Base-by-base conservation (phyloP, 2,888 invertebrate genomes). In the Clanis bilineata region DNA sequence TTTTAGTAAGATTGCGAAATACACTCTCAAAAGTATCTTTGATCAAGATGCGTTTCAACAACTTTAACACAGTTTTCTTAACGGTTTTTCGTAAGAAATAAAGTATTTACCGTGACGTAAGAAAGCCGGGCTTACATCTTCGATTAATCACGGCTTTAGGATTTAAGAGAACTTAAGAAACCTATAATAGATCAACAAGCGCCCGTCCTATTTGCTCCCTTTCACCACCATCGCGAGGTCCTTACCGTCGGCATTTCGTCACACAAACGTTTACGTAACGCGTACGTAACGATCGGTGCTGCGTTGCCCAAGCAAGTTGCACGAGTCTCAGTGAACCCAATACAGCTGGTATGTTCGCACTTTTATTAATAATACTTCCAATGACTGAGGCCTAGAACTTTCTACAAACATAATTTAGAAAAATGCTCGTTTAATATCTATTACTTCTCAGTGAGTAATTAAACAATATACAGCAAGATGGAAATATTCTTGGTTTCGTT, bases 231-330 rank as follows among this genome's bases (percentile, higher is more conserved):
- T 44, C 45, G 41, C 44, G 38, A 45, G 32, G 57, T 58, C 47
- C 58, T 58, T 58, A 21, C 39, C 38, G 21, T 56, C 45, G 45
- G 39, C 12, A 39, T 60, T 57, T 51, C 51, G 15, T 38, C 60
- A 60, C 41, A 41, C 45, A 47, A 18, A 15, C 45, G 2, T 18
- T 60, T 60, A 60, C 57, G 51, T 57, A 60, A 60, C 39, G 56
- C 32, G 22, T 39, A 59, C 63, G 61, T 61, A 64, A 64, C 61
- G 47, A 47, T 36, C 21, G 47, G 36, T 21, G 38, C 38, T 43
- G 59, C 61, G 21, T 63, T 64, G 58, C 61, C 56, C 43, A 61
- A 64, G 59, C 61, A n/a, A 56, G 61, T 57, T 63, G 61, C 63
- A 58, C 18, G 61, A 61, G 57, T 25, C 25, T 58, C 56, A 44